A percentile compares a stretch with the other conserved stretches of the same genome.
These are phyloP conservation scores for Toxotes chatareus DNA, from an alignment of 2,113 vertebrate genomes.

Conservation along the genomic window DNA sequence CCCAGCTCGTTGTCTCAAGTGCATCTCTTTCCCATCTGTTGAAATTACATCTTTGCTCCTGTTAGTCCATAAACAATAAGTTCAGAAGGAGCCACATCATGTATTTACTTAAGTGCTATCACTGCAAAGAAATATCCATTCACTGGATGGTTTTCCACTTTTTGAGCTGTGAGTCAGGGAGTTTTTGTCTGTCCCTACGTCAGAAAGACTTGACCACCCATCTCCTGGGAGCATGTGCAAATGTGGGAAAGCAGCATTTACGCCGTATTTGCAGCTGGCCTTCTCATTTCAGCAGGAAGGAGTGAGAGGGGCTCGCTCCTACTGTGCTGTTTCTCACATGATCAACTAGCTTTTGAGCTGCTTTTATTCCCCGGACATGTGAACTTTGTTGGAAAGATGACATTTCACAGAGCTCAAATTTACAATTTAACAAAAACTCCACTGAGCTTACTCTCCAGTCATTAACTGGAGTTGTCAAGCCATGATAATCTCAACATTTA, in stretches of 20 bases:
- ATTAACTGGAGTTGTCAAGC: not conserved
- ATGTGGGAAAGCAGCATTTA: slow-evolving; percentile 69
- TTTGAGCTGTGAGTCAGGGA: slow-evolving; percentile 24
- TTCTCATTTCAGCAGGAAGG: slow-evolving; percentile 59
- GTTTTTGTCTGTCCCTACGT: slow-evolving; percentile 41
- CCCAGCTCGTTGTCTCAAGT: not conserved
- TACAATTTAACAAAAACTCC: slow-evolving; percentile 10
- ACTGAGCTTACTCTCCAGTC: slow-evolving; percentile 6
- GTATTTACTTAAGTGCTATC: not conserved
- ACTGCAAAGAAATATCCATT: not conserved
- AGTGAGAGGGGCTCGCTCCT: slow-evolving; percentile 33
- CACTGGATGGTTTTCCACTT: slow-evolving; percentile 14
- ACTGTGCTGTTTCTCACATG: slow-evolving; percentile 63
- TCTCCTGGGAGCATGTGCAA: slow-evolving; percentile 69
- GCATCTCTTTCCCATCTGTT: slow-evolving; percentile 38
- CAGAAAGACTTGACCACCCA: slow-evolving; percentile 43
- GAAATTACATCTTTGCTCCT: not conserved
- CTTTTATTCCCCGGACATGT: slow-evolving; percentile 20
- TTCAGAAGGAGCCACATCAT: slow-evolving; percentile 20
- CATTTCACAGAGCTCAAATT: slow-evolving; percentile 36
- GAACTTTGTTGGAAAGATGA: slow-evolving; percentile 29
- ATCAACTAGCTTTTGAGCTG: slow-evolving; percentile 46
- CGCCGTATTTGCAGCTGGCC: slow-evolving; percentile 68
- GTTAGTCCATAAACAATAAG: slow-evolving; percentile 38
- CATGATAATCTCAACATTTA: slow-evolving; percentile 41